These are phyloP conservation scores for Selenia dentaria DNA, from an alignment of 2,888 invertebrate species.

Conservation along the genomic window DNA sequence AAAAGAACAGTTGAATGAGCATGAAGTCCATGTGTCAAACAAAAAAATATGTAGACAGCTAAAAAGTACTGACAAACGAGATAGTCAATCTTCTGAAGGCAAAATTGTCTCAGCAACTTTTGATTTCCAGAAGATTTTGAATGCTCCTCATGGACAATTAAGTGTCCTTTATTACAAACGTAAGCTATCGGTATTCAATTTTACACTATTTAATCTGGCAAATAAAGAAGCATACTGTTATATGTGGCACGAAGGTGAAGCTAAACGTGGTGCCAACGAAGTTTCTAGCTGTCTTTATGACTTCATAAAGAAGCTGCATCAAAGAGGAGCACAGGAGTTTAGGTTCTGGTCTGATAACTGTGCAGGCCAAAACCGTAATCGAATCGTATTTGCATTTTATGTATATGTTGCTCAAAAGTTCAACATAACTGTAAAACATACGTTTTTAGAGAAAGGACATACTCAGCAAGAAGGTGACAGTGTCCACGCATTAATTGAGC, in stretches of 20 bases:
- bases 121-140: slow-evolving; percentile 1
- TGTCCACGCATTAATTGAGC: too few relatives aligned
- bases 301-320: background rate
- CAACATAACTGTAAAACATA: background rate
- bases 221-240: background rate
- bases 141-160: background rate
- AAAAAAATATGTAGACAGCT: background rate
- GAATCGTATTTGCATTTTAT: too few relatives aligned
- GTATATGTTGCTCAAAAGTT: background rate
- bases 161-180: background rate
- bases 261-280: too few relatives aligned
- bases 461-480: background rate
- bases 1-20: background rate
- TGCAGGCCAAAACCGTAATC: too few relatives aligned
- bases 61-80: background rate
- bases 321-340: background rate
- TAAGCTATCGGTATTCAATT: background rate
- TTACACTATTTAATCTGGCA: background rate
- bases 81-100: background rate
- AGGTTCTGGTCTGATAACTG: too few relatives aligned
- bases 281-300: too few relatives aligned
- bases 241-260: background rate
- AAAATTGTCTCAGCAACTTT: background rate
- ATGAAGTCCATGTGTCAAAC: background rate
- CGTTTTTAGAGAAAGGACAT: background rate